phyloP scores from a whole-genome alignment of 2,797 vertebrate species.

The Dicrostonyx torquatus region DNA sequence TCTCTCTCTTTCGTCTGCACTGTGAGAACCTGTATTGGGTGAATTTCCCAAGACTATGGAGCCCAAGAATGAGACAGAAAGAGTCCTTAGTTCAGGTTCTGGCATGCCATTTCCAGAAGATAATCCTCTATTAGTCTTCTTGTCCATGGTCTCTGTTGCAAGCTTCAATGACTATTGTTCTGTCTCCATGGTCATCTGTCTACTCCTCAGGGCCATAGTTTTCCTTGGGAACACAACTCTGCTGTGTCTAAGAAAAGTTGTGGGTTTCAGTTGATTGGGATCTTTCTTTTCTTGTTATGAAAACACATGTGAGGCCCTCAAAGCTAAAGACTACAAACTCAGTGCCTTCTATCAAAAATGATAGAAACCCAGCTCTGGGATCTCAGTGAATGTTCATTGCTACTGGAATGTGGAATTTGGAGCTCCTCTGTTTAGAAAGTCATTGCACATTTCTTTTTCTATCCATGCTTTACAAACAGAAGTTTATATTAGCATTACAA shows the following conservation, averaged over 20 bases:
- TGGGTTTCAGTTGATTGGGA: not conserved
- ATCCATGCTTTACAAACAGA: not conserved
- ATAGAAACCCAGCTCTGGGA: not conserved
- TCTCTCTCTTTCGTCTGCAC: not conserved
- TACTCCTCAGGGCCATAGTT: not conserved
- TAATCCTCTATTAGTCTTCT: not conserved
- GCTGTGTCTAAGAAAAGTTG: not conserved
- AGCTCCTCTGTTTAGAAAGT: not conserved
- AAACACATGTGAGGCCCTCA: not conserved
- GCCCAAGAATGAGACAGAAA: too few species aligned
- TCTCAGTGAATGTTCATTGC: not conserved
- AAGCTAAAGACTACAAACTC: not conserved
- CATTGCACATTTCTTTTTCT: not conserved
- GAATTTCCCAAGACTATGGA: too few species aligned
- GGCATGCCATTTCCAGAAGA: not conserved
- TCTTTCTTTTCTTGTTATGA: not conserved
- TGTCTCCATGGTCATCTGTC: not conserved
- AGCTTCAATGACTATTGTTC: not conserved
- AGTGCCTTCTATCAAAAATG: too few species aligned
- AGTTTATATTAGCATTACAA: not conserved
- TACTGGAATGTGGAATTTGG: not conserved
- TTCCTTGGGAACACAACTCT: not conserved
- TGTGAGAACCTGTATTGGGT: too few species aligned
- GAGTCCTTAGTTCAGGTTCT: too few species aligned
- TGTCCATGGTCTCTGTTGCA: not conserved